Evolutionary conservation across 2,888 invertebrate genomes (phyloP).

Genomic region (Odontomyia ornata): DNA sequence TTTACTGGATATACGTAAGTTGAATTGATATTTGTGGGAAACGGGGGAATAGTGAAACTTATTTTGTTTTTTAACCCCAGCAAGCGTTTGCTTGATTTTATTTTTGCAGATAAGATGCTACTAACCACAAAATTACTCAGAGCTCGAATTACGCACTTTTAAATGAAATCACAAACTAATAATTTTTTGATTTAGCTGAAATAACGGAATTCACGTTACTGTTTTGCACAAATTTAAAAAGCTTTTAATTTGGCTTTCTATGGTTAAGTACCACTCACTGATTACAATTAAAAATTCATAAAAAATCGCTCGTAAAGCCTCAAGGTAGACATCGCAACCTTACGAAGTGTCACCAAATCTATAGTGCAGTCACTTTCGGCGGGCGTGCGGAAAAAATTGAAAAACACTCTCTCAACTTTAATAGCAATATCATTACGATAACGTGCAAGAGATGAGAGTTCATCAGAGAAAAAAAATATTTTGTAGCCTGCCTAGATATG

Average conservation of each 20-base stretch:
- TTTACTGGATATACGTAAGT: not conserved
- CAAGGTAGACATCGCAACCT: not conserved
- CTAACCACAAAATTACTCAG: no score
- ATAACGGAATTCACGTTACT: not conserved
- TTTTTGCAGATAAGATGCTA: no score
- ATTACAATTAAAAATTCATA: constrained; percentile 22
- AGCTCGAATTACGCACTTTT: no score
- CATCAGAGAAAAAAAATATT: not conserved
- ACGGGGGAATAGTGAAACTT: not conserved
- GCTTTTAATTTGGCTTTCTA: not conserved
- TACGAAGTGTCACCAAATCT: constrained; percentile 7
- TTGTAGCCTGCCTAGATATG: not conserved
- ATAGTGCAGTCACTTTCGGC: not conserved
- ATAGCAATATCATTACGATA: constrained; percentile 38
- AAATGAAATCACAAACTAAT: no score
- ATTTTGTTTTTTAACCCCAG: not conserved
- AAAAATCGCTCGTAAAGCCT: not conserved
- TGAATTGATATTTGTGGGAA: not conserved
- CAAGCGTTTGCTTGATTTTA: not conserved
- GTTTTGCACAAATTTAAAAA: not conserved
- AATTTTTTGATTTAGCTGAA: not conserved
- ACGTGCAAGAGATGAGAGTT: constrained; percentile 15
- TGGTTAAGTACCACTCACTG: constrained; percentile 2
- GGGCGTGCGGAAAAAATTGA: constrained; percentile 21
- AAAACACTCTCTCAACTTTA: constrained; percentile 35